phyloP scores from a whole-genome alignment of 2,113 vertebrate species.

The Pyxicephalus adspersus region DNA sequence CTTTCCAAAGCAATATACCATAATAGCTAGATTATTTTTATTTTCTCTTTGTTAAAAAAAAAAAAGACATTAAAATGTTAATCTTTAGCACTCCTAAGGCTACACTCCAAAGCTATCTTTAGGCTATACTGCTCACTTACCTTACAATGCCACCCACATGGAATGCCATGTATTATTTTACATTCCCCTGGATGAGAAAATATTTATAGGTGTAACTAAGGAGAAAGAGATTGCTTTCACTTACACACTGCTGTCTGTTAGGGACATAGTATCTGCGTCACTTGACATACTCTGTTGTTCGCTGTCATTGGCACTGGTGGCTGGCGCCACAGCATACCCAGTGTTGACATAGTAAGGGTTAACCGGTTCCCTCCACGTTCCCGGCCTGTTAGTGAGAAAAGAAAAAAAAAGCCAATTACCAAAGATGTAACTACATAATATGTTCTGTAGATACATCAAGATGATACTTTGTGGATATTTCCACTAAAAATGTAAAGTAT shows the following conservation, averaged over 20 bases:
- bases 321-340: conserved; percentile 91
- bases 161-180: no score
- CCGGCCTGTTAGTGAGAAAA: conserved; percentile 68
- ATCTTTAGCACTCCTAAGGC: no score
- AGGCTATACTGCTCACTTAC: no score
- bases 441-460: background rate
- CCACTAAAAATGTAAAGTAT: no score
- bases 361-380: conserved; percentile 86
- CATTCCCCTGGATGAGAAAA: no score
- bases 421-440: background rate
- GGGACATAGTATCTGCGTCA: conserved; percentile 92
- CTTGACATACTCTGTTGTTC: conserved; percentile 99
- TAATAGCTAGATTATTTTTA: no score
- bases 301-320: conserved; percentile 96
- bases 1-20: no score
- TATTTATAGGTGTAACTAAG: no score
- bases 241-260: conserved; percentile 94
- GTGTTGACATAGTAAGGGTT: conserved; percentile 96
- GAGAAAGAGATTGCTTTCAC: conserved; percentile 60
- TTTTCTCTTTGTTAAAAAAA: no score
- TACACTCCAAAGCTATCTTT: no score
- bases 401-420: background rate
- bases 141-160: no score
- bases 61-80: no score
- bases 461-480: background rate